Percentiles rank a stretch among this genome's conserved stretches.
phyloP scores from a whole-genome alignment of 2,888 invertebrate species.

The Xestia ashworthii region DNA sequence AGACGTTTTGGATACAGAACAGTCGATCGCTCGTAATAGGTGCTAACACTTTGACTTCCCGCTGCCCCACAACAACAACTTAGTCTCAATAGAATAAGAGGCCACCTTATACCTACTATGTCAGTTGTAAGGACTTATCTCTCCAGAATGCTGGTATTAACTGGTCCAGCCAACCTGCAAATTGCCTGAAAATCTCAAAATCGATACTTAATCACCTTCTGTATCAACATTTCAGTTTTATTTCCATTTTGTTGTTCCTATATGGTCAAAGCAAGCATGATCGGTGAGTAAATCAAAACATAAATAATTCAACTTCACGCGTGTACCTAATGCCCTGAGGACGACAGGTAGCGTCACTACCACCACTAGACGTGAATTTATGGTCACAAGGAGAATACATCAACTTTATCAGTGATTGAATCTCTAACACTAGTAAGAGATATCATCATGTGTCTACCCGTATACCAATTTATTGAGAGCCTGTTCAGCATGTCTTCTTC shows the following conservation, averaged over 20 bases:
- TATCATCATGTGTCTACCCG: background rate
- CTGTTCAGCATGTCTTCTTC: background rate
- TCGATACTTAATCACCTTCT: background rate
- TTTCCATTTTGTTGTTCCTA: slow-evolving; percentile 6
- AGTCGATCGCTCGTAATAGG: background rate
- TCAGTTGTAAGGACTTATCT: background rate
- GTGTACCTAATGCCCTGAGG: slow-evolving; percentile 12
- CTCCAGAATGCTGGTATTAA: background rate
- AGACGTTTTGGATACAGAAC: background rate
- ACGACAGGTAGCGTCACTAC: slow-evolving; percentile 25
- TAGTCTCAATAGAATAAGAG: background rate
- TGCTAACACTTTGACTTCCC: background rate
- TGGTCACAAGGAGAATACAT: slow-evolving; percentile 27
- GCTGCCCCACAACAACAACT: background rate
- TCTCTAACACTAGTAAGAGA: slow-evolving; percentile 5
- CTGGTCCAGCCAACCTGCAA: background rate
- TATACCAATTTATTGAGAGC: background rate
- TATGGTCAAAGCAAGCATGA: slow-evolving; percentile 14
- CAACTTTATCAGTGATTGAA: slow-evolving; percentile 21
- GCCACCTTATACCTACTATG: background rate
- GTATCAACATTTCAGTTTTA: background rate
- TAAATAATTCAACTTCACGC: slow-evolving; percentile 33
- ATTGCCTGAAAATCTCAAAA: background rate
- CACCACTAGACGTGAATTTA: slow-evolving; percentile 16
- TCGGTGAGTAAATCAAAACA: slow-evolving; percentile 16